These are phyloP conservation scores for Potorous gilbertii DNA, from an alignment of 2,797 vertebrate species.

Conservation along the genomic window DNA sequence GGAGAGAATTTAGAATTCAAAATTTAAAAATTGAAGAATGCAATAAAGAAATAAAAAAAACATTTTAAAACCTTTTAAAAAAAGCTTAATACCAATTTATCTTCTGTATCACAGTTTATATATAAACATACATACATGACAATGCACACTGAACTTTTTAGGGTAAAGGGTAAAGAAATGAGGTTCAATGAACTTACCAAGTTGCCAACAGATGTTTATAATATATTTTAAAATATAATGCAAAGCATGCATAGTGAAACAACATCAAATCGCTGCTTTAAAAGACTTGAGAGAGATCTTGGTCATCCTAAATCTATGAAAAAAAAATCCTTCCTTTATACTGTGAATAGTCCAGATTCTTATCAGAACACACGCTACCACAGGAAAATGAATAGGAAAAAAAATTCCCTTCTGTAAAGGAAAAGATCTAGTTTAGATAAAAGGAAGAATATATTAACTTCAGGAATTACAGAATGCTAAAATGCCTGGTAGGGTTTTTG, in stretches of 20 bases:
- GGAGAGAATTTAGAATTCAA: background rate
- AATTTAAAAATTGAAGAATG: background rate
- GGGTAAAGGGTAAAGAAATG: background rate
- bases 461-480: slow-evolving; percentile 11
- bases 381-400: background rate
- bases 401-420: background rate
- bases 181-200: background rate
- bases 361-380: background rate
- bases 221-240: no score
- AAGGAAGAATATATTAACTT: slow-evolving; percentile 1
- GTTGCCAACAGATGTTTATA: background rate
- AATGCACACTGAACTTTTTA: background rate
- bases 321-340: background rate
- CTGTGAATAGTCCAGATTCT: background rate
- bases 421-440: slow-evolving; percentile 4
- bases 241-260: background rate
- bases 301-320: background rate
- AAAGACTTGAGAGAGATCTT: background rate
- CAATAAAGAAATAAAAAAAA: background rate
- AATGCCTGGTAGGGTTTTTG: background rate
- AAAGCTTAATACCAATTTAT: background rate
- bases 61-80: background rate
- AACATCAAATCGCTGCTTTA: background rate
- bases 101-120: background rate
- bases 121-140: background rate